Evolutionary conservation across 2,888 invertebrate species (phyloP), one percentile per base, ranked within the genome.

Genomic region (Masnerella sp.): DNA sequence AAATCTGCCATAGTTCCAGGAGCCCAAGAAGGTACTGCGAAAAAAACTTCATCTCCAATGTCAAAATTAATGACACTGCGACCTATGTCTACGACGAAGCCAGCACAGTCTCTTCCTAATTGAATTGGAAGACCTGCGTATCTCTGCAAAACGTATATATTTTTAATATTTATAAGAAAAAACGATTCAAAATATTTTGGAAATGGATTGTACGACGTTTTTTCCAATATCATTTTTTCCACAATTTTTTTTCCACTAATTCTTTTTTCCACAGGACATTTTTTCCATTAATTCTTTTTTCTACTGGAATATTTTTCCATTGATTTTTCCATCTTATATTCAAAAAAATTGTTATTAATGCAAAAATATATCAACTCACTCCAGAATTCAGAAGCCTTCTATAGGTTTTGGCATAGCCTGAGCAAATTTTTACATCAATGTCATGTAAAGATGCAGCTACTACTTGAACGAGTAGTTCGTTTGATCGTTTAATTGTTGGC

Each of bases 41-140:
- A 30, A 89, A 91, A 91, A 20, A 92, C 91, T 84, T 91, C 90
- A 79, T 92, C 92, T 1, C 92, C 92, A 15, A 91, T 88, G 79
- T 91, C 90, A 76, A 92, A 89, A 67, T 89, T 87, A 17, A 87
- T 88, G 5, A 92, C 91, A 74, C 88, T 88, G 72, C 86, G 88
- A n/a, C 92, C 92, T 38, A 91, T 88, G 75, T 91, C 91, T 15
- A 90, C 87, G 7, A 92, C 89, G 32, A 91, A 83, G 22, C 92
- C 92, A 7, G 91, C 88, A 81, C 92, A 91, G 81, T 91, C 91
- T 74, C 92, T 88, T 0, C 92, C 92, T 28, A 92, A 83, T 40
- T 89, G 89, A 45, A 92, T 88, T 11, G 92, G 91, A 72, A 90
- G 83, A 71, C 88, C 89, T n/a, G n/a, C n/a, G n/a, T n/a, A n/a